These are phyloP conservation scores for Nebria brevicollis DNA, from an alignment of 2,888 invertebrate species.

Conservation along the genomic window DNA sequence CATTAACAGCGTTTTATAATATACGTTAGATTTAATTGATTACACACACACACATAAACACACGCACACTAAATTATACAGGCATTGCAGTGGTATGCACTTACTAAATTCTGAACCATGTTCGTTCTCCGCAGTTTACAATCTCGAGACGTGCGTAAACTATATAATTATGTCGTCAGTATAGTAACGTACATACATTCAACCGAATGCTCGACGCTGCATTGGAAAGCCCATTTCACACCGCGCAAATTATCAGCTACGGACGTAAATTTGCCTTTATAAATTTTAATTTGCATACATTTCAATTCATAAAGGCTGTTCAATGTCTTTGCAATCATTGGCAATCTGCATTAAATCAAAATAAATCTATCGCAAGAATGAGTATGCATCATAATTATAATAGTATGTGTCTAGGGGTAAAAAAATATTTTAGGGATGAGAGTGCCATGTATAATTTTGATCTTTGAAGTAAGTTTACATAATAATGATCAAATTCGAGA, in stretches of 20 bases:
- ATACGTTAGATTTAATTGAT: slow-evolving; percentile 41
- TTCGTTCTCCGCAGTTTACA: slow-evolving; percentile 10
- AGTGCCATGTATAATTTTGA: no score
- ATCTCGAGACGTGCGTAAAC: slow-evolving; percentile 16
- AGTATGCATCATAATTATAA: no score
- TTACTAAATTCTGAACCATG: neutral
- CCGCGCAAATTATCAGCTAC: neutral
- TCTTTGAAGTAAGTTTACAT: neutral
- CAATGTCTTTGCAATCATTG: no score
- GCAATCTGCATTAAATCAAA: no score
- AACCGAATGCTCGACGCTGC: neutral
- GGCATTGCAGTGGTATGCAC: no score
- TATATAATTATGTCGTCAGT: slow-evolving; percentile 15
- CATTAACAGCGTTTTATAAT: slow-evolving; percentile 46
- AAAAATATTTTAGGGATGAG: no score
- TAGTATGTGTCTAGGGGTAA: no score
- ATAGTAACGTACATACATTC: neutral
- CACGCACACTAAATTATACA: neutral
- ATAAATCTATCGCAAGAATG: no score
- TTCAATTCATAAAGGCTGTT: no score
- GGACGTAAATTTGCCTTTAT: neutral
- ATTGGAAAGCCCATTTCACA: neutral
- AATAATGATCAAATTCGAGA: neutral
- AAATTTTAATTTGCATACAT: no score
- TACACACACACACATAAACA: slow-evolving; percentile 18